These are phyloP conservation scores for Catharus fuscescens DNA, from an alignment of 2,113 vertebrate genomes.

Conservation along the genomic window DNA sequence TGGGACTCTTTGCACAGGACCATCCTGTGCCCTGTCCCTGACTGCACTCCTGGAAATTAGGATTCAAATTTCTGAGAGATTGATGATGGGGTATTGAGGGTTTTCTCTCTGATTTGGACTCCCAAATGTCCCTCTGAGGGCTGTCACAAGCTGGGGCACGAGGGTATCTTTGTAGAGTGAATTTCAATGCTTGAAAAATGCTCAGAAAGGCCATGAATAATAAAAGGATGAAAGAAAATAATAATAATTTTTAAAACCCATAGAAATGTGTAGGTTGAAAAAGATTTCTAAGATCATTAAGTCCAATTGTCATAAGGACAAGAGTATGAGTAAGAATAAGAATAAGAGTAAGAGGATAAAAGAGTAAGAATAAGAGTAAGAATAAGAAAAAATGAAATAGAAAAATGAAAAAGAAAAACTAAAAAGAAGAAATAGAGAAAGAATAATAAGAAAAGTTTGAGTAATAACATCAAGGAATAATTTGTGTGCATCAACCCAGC, in stretches of 20 bases:
- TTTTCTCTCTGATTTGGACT: neutral
- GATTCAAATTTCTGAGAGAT: neutral
- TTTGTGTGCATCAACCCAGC: neutral
- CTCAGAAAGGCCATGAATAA: neutral
- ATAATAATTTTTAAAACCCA: neutral
- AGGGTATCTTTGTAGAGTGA: neutral
- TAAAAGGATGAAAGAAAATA: neutral
- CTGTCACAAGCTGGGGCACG: accelerated
- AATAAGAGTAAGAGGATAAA: neutral
- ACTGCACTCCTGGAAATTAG: neutral
- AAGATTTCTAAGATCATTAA: neutral
- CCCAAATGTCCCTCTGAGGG: neutral
- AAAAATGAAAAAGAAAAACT: neutral
- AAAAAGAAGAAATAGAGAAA: neutral
- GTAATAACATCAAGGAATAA: neutral
- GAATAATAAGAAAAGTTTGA: neutral
- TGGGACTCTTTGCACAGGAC: neutral
- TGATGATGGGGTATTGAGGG: neutral
- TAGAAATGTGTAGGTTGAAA: neutral
- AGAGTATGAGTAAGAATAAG: neutral
- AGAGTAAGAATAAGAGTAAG: neutral
- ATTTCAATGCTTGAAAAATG: neutral
- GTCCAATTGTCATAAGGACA: neutral
- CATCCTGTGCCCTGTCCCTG: neutral
- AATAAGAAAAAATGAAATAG: neutral